Evolutionary conservation across 2,888 invertebrate species (phyloP).

Genomic region (Leptura quadrifasciata): DNA sequence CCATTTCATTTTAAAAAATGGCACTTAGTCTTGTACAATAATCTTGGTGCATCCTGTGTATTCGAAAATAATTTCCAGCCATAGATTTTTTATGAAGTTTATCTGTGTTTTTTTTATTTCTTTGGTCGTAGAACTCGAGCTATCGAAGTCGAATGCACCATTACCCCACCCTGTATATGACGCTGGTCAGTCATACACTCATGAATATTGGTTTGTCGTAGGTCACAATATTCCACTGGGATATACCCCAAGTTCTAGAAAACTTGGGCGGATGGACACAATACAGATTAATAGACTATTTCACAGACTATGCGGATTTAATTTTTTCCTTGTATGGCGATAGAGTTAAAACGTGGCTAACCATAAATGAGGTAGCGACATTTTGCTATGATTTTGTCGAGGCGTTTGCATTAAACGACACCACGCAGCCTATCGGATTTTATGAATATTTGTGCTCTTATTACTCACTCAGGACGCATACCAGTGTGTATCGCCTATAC

Average conservation of each 20-base stretch:
- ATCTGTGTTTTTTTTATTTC: too few relatives aligned
- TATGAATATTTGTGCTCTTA: not conserved
- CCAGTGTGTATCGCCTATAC: constrained; percentile 5
- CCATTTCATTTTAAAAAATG: too few relatives aligned
- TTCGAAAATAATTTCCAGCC: too few relatives aligned
- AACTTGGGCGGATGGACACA: constrained; percentile 81
- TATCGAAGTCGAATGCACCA: too few relatives aligned
- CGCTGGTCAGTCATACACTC: too few relatives aligned
- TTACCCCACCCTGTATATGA: too few relatives aligned
- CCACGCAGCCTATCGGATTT: not conserved
- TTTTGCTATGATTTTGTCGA: not conserved
- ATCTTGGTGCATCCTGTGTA: too few relatives aligned
- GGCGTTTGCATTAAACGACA: not conserved
- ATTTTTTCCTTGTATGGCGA: constrained; percentile 9
- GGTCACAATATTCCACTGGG: constrained; percentile 78
- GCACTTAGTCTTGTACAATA: too few relatives aligned
- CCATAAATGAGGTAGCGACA: not conserved
- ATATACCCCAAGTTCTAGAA: constrained; percentile 57
- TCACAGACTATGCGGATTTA: constrained; percentile 12
- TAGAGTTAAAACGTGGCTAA: constrained; percentile 17
- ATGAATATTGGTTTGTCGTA: constrained; percentile 55
- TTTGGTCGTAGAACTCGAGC: too few relatives aligned
- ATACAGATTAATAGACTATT: constrained; percentile 31
- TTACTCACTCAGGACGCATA: not conserved
- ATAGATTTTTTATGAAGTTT: too few relatives aligned